Conservation (phyloP, 2,113 vertebrate genomes). For the Phaethon lepturus region DNA sequence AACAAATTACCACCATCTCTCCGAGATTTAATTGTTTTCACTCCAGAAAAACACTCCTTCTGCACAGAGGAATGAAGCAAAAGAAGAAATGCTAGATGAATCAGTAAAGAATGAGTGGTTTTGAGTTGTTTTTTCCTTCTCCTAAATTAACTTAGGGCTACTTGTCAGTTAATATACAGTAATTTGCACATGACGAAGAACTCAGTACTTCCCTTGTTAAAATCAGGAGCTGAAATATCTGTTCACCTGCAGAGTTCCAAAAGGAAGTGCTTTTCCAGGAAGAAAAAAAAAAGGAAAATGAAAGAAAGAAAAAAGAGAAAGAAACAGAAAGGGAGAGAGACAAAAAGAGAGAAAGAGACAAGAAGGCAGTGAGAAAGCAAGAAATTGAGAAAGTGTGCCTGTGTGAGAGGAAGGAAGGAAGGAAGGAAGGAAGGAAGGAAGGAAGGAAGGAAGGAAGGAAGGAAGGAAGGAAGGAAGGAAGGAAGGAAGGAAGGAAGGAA, state of each 20-base stretch:
- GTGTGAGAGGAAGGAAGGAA: background rate
- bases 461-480: accelerated
- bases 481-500: accelerated
- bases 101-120: background rate
- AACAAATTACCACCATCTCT: constrained; percentile 43
- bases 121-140: background rate
- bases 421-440: background rate
- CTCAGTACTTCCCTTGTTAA: background rate
- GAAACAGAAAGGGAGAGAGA: too few species aligned
- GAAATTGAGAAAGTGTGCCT: background rate
- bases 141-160: background rate
- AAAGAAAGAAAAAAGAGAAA: background rate
- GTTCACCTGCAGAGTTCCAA: background rate
- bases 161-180: background rate
- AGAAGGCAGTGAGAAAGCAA: background rate
- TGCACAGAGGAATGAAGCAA: background rate
- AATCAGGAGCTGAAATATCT: background rate
- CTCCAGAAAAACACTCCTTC: constrained; percentile 1
- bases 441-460: too few species aligned
- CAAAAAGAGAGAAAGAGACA: background rate
- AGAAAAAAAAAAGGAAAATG: accelerated
- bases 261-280: background rate
- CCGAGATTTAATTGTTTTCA: constrained; percentile 23
- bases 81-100: background rate
- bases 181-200: background rate